These are phyloP conservation scores for Pachymerium ferrugineum DNA, from an alignment of 2,888 invertebrate species.

Conservation along the genomic window DNA sequence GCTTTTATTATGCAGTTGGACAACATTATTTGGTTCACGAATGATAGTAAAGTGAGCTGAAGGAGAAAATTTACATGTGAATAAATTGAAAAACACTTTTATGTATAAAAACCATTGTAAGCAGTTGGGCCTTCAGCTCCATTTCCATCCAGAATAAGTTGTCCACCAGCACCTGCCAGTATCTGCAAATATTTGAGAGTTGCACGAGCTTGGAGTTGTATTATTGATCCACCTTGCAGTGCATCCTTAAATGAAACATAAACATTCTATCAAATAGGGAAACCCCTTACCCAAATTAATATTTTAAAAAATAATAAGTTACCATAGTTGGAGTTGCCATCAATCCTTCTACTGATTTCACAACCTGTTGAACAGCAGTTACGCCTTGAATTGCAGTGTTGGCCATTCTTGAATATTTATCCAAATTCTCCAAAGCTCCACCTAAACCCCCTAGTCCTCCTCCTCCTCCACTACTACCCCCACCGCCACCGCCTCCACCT, in stretches of 20 bases:
- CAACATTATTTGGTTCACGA: constrained; percentile 44
- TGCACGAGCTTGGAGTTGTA: background rate
- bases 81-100: no score
- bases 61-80: no score
- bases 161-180: constrained; percentile 41
- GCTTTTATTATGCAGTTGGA: constrained; percentile 46
- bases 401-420: background rate
- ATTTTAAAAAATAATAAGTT: background rate
- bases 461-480: background rate
- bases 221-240: background rate
- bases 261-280: background rate
- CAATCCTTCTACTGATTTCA: constrained; percentile 11
- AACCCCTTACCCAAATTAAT: no score
- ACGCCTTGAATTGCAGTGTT: constrained; percentile 1
- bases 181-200: constrained; percentile 41
- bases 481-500: background rate
- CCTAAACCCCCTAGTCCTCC: background rate
- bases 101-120: constrained; percentile 16
- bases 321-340: constrained; percentile 24
- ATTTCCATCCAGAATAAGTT: constrained; percentile 43
- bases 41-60: constrained; percentile 46
- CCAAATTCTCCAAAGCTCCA: background rate
- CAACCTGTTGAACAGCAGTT: constrained; percentile 2
- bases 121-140: constrained; percentile 41
- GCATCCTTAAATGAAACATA: constrained; percentile 25